Conservation (phyloP, 1,140 invertebrate genomes). For the Antheraea mylitta region DNA sequence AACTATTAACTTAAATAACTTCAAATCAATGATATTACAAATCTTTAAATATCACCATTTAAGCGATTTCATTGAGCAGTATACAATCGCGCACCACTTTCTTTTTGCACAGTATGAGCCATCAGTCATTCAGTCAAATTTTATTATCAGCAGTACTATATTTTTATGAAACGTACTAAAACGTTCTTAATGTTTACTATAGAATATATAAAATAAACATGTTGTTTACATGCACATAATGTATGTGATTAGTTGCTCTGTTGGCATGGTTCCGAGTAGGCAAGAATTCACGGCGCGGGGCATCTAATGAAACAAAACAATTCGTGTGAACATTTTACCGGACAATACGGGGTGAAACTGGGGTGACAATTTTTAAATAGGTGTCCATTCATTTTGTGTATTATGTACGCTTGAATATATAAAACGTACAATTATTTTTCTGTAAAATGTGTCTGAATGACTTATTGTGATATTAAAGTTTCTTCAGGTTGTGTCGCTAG, state of each 20-base stretch:
- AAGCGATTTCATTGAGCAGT: too few relatives aligned
- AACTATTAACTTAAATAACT: too few relatives aligned
- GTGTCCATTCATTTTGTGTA: not conserved
- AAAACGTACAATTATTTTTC: too few relatives aligned
- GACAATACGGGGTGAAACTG: slow-evolving; percentile 55
- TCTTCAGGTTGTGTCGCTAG: too few relatives aligned
- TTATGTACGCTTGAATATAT: too few relatives aligned
- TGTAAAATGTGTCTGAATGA: too few relatives aligned
- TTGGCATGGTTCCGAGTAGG: slow-evolving; percentile 69
- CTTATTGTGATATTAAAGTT: too few relatives aligned
- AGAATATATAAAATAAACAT: slow-evolving; percentile 16
- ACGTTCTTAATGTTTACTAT: slow-evolving; percentile 21
- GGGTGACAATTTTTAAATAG: slow-evolving; percentile 23
- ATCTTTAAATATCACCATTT: too few relatives aligned
- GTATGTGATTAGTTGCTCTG: slow-evolving; percentile 35
- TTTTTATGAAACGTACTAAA: not conserved
- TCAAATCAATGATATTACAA: too few relatives aligned
- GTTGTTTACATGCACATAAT: slow-evolving; percentile 19
- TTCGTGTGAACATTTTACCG: slow-evolving; percentile 54
- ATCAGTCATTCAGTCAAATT: too few relatives aligned
- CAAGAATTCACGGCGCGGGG: slow-evolving; percentile 37
- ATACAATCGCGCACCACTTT: too few relatives aligned
- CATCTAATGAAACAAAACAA: slow-evolving; percentile 64
- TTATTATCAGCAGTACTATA: not conserved
- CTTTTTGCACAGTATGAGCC: too few relatives aligned